Conservation (phyloP, 2,113 vertebrate genomes). For the Rattus rattus region DNA sequence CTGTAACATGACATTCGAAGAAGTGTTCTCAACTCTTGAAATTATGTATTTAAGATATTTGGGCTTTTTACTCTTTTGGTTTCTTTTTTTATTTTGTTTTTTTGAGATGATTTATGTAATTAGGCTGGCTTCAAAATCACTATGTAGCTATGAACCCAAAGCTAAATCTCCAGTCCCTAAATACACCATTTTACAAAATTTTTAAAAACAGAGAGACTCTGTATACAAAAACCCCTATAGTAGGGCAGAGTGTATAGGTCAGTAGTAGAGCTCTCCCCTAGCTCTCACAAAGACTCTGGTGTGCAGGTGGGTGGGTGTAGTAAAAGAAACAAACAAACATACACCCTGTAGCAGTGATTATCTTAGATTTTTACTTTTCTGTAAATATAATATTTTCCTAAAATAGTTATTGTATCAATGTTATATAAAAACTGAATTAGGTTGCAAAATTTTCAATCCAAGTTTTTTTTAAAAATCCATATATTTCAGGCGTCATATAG, state of each 20-base stretch:
- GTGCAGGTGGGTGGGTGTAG: not conserved
- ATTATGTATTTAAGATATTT: not conserved
- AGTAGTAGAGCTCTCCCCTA: not conserved
- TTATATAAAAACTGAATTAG: constrained; percentile 47
- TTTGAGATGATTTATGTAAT: not conserved
- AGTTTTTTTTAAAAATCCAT: not conserved
- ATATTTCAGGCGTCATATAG: constrained; percentile 6
- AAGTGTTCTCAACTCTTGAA: not conserved
- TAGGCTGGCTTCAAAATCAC: not conserved
- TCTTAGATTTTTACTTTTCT: not conserved
- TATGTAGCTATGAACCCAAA: no score
- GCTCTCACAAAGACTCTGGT: not conserved
- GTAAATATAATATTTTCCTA: not conserved
- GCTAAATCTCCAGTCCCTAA: no score
- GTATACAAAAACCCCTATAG: no score
- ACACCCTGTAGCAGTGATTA: not conserved
- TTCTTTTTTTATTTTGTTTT: not conserved
- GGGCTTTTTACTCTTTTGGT: not conserved
- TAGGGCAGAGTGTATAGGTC: not conserved
- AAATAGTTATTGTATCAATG: constrained; percentile 30
- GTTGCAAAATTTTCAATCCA: constrained; percentile 20
- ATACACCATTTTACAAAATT: no score
- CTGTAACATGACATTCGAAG: no score
- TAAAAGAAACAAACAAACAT: not conserved
- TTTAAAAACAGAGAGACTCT: no score